Evolutionary conservation across 2,888 invertebrate genomes (phyloP), one percentile per base, ranked within the genome.

Genomic region (Troilus luridus): DNA sequence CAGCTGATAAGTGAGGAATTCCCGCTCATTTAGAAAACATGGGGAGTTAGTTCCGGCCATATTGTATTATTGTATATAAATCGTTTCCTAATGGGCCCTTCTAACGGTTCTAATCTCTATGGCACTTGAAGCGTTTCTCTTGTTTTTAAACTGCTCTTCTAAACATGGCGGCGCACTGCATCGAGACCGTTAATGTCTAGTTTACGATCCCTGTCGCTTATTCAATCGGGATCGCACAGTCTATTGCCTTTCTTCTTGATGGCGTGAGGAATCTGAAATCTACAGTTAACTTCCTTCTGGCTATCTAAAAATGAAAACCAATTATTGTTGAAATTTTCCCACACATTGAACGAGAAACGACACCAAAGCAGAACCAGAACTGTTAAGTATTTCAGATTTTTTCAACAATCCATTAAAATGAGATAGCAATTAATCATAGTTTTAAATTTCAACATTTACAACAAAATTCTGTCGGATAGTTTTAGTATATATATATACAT

Each of bases 51-150:
- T 85, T 56, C 56, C 85, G 85, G 21, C 85, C 21, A 41, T 85
- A 85, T 81, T 81, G 81, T 56, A 81, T 81, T 81, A 81, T 85
- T 85, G 85, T 85, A 85, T 85, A 85, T 85, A 85, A 85, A 85
- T 85, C 85, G n/a, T 85, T 56, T n/a, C 19, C 56, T 85, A 85
- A 85, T 85, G 85, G 54, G 54, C 54, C 85, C 56, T 77, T 85
- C 56, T 54, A 85, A 85, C 85, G 85, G 85, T 58, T 85, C 56
- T 85, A 85, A 85, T 85, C 56, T 85, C 56, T 85, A 85, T n/a
- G 85, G 54, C 56, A 56, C 56, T 58, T 56, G 85, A 8, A 41
- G 24, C 72, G 8, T 77, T 77, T 19, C 72, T 77, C 72, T 77
- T 77, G 72, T 77, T 77, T 77, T 77, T 72, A 27, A 72, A 72